Percentiles rank a stretch among this genome's conserved stretches.
phyloP scores from a whole-genome alignment of 2,113 vertebrate genomes.

The Nematolebias whitei region DNA sequence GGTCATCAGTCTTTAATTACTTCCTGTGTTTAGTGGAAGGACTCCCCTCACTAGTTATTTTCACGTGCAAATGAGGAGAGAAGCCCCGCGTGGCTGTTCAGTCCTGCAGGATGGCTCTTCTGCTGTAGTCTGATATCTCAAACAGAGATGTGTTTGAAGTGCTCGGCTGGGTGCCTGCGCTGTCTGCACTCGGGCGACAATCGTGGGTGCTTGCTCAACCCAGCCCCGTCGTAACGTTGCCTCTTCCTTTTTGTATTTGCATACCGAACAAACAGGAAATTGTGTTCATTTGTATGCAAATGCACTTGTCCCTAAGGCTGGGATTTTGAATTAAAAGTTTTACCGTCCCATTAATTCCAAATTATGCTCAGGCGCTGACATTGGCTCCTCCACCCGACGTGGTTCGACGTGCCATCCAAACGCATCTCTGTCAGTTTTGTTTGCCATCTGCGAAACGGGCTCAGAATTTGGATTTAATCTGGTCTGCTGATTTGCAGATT shows the following conservation, averaged over 20 bases:
- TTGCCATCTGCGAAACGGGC: slow-evolving; percentile 73
- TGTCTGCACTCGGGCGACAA: slow-evolving; percentile 42
- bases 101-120: slow-evolving; percentile 61
- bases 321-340: slow-evolving; percentile 84
- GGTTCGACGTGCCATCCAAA: slow-evolving; percentile 66
- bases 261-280: slow-evolving; percentile 84
- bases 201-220: slow-evolving; percentile 62
- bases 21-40: slow-evolving; percentile 60
- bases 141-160: slow-evolving; percentile 75
- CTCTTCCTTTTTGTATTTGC: slow-evolving; percentile 74
- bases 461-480: slow-evolving; percentile 68
- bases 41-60: slow-evolving; percentile 71
- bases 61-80: slow-evolving; percentile 76
- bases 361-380: slow-evolving; percentile 80
- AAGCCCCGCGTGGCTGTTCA: slow-evolving; percentile 51
- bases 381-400: slow-evolving; percentile 62
- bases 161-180: slow-evolving; percentile 72
- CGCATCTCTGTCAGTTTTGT: slow-evolving; percentile 69
- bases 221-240: slow-evolving; percentile 66
- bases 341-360: slow-evolving; percentile 83
- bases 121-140: slow-evolving; percentile 67
- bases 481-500: slow-evolving; percentile 76
- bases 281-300: slow-evolving; percentile 87
- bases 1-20: slow-evolving; percentile 70
- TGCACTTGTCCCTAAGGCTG: slow-evolving; percentile 82